Evolutionary conservation across 2,797 vertebrate genomes (phyloP), one percentile per base, ranked within the genome.

Genomic region (Synaphobranchus kaupii): DNA sequence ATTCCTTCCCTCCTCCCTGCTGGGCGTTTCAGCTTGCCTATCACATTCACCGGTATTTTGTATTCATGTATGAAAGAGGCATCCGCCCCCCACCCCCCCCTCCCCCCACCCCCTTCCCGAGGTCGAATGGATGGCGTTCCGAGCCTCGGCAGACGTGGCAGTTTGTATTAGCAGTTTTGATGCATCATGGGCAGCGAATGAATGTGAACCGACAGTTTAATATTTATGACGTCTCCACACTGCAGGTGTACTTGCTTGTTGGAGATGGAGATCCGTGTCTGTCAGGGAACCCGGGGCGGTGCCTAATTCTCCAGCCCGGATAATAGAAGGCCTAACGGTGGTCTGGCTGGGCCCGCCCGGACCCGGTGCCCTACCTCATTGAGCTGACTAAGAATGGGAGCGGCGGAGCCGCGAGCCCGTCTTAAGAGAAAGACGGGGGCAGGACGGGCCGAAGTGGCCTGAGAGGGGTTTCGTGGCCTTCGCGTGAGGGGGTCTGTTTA

Each of bases 401-500:
- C 52, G 9, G n/a, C 7, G 39, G 25, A 73, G 71, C 0, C 73
- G 34, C 39, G 17, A 20, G 34, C 34, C 73, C 50, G 87, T 87
- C 86, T 60, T 63, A 50, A 66, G 82, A 86, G 34, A 71, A 84
- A 87, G 68, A 84, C 44, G 80, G 82, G 89, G 83, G 68, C 82
- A 86, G 88, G 22, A 34, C 54, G 68, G 86, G 83, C 88, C 17
- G 56, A 76, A 87, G 15, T 8, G 8, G 9, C 20, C 50, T 84
- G 13, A n/a, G 47, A 20, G 52, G n/a, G 2, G 5, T 90, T 91
- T 88, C 91, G 92, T 93, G 87, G 68, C 54, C 10, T 68, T 25
- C 83, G 56, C 25, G 48, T 31, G 25, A 58, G 84, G 39, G 31
- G 93, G 92, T 93, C 92, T 91, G 88, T 95, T 93, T 94, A 91